Base-by-base conservation (phyloP, 2,888 invertebrate genomes). In the Ormyrus nitidulus region DNA sequence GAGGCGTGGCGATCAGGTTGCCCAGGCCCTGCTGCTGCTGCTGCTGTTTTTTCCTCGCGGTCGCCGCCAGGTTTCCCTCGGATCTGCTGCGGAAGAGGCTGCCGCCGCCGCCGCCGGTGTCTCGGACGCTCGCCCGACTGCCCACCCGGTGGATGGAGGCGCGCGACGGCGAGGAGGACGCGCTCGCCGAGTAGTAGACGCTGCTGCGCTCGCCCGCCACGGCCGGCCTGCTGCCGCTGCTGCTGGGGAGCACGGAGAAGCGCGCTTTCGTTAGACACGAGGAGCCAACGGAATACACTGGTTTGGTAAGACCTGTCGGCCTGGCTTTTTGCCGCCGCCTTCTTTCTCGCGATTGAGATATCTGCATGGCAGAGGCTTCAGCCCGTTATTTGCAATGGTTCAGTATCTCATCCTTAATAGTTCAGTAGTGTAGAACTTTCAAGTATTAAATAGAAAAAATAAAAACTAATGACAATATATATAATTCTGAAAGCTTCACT, bases 71-170 rank as follows among this genome's bases (percentile, higher is more conserved):
- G 88, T 95, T 95, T 8, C 95, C 94, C 87, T 95, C 95, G 48
- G 95, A 95, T 82, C 94, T 94, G 89, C 95, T 95, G 83, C 95
- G 92, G 74, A 92, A 93, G 84, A 95, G 89, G 84, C 92, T 90
- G 85, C 19, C 82, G 11, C 44, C 19, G 0, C 69, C 69, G 56
- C 19, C 48, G 46, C 68, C 51, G 79, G 83, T 4, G 0, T 64
- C 69, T 48, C 19, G 19, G 46, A 65, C 83, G 78, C 66, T 48
- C 78, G 83, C 65, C 58, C 82, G 59, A 89, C 34, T 64, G 54
- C 77, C 84, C 62, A 59, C 34, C 4, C 81, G 62, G 89, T 64
- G 64, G 62, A 56, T 9, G 46, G 54, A 4, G 66, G 82, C 49
- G 65, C 91, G 83, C 65, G 85, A 84, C 76, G 84, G 84, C 85